Conservation (phyloP, 2,888 invertebrate genomes). For the Eupithecia abbreviata region DNA sequence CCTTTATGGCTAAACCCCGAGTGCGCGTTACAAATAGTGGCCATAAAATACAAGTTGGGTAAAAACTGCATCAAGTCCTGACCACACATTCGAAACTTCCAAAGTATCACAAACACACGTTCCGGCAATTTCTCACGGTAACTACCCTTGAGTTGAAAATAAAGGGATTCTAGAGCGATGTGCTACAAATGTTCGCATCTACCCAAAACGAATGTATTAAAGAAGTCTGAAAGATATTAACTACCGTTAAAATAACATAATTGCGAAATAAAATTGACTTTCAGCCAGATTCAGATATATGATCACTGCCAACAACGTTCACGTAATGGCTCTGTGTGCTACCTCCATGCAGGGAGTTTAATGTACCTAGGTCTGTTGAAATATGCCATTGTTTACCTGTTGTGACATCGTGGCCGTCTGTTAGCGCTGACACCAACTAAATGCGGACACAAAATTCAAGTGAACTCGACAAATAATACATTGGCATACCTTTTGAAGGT, state of each 20-base stretch:
- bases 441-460: slow-evolving; percentile 9
- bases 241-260: neutral
- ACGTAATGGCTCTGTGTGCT: slow-evolving; percentile 7
- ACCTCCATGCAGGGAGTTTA: neutral
- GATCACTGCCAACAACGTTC: slow-evolving; percentile 7
- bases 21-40: slow-evolving; percentile 44
- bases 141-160: slow-evolving; percentile 26
- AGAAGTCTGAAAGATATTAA: neutral
- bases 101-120: slow-evolving; percentile 43
- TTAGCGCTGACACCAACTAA: slow-evolving; percentile 29
- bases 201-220: slow-evolving; percentile 1
- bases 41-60: slow-evolving; percentile 45
- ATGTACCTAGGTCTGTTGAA: slow-evolving; percentile 27
- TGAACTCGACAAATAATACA: slow-evolving; percentile 9
- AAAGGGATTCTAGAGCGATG: slow-evolving; percentile 21
- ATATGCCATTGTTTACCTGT: slow-evolving; percentile 38
- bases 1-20: slow-evolving; percentile 40
- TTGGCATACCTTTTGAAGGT: slow-evolving; percentile 40
- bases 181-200: slow-evolving; percentile 14
- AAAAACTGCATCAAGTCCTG: slow-evolving; percentile 47
- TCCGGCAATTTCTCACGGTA: slow-evolving; percentile 43
- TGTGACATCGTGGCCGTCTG: slow-evolving; percentile 30
- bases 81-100: slow-evolving; percentile 46
- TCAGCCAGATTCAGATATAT: neutral
- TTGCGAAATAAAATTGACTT: neutral